Percentiles rank a stretch among this genome's conserved stretches.
Conservation (phyloP, 1,140 invertebrate genomes). For the Ceratina australensis region DNA sequence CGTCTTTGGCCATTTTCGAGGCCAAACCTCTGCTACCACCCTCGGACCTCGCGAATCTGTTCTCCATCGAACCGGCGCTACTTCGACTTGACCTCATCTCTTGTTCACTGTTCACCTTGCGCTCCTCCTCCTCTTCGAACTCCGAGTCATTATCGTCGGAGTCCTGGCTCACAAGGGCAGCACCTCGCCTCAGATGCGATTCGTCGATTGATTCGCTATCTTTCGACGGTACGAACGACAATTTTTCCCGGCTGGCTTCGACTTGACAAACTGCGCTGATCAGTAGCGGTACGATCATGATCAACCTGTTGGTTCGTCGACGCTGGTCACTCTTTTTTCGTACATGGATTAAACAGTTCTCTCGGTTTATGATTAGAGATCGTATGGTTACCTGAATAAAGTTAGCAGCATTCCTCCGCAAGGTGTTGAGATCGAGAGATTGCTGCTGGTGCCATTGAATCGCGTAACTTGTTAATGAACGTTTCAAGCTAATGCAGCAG, state of each 20-base stretch:
- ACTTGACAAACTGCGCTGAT: conserved; percentile 51
- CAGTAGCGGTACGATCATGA: conserved; percentile 61
- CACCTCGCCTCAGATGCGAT: not conserved
- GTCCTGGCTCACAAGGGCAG: not conserved
- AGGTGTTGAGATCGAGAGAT: conserved; percentile 45
- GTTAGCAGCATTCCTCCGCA: conserved; percentile 63
- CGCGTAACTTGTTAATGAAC: not conserved
- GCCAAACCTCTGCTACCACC: conserved; percentile 39
- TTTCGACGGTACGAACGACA: conserved; percentile 7
- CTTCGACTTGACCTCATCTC: not conserved
- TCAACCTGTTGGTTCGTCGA: conserved; percentile 44
- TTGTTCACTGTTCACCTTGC: not conserved
- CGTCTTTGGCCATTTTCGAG: conserved; percentile 61
- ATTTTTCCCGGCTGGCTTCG: conserved; percentile 20
- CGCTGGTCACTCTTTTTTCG: no score
- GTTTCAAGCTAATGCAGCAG: conserved; percentile 1
- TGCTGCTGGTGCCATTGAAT: conserved; percentile 54
- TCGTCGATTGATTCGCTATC: not conserved
- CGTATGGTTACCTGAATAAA: conserved; percentile 43
- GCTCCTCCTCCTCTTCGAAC: not conserved
- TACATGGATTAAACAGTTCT: not conserved
- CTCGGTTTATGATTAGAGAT: not conserved
- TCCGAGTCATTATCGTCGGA: not conserved
- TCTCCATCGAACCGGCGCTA: not conserved
- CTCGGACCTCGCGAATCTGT: not conserved